Base-by-base conservation (phyloP, 2,113 vertebrate genomes). In the Spizaetus ornatus region DNA sequence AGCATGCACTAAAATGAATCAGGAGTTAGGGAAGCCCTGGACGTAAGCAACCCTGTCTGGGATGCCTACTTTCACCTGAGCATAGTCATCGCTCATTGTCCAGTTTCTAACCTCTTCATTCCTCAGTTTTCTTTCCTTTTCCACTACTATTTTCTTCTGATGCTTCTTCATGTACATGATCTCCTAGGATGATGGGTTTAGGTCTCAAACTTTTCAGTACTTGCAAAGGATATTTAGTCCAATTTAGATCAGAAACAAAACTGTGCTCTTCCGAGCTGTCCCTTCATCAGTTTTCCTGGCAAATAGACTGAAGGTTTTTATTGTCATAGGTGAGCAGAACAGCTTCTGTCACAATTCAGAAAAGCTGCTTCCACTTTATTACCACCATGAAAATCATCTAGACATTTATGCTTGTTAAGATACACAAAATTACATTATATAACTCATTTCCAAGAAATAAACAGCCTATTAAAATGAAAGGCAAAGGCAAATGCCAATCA, bases 391-490 rank as follows among this genome's bases (percentile, higher is more conserved):
- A 91, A 91, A 91, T 47, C 36, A 82, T 18, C 6, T 11, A 88
- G 66, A 83, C 26, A 34, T 72, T 84, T 84, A 78, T 70, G 78
- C 69, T 55, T 74, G 63, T 89, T 87, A 94, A 87, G 38, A 84
- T 71, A 82, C 38, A 82, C 42, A 71, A 87, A 87, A 87, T 84
- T 62, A 77, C 67, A 84, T 66, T 67, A 66, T 17, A 40, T 40
- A 87, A 70, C 87, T 78, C 48, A 42, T 89, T 95, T 78, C 87
- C 69, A 90, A 82, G 50, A 84, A 89, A 81, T 59, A 93, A 95
- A 67, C 74, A 82, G 26, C 42, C 55, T 42, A 61, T 61, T 86
- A 38, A 86, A 86, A 80, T 40, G 59, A 91, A 91, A 81, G 22
- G 55, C 58, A 61, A 53, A 86, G 36, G 55, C 89, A 80, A 93